Evolutionary conservation across 2,888 invertebrate species (phyloP).

Genomic region (Nephrotoma appendiculata): DNA sequence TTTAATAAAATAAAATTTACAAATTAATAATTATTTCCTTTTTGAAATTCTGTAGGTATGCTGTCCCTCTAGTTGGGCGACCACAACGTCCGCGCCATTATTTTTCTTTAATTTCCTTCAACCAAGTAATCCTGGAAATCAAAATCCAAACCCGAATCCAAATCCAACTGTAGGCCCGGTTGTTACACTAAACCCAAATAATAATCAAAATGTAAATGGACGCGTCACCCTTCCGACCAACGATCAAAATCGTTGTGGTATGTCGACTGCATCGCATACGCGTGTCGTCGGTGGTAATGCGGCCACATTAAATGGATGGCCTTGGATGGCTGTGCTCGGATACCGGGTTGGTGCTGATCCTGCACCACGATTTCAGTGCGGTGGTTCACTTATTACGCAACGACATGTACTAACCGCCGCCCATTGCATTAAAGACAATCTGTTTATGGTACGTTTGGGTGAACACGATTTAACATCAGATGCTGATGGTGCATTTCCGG

Average conservation of each 20-base stretch:
- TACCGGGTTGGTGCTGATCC: conserved; percentile 28
- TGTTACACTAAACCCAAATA: neutral
- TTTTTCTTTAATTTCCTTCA: neutral
- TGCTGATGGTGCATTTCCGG: conserved; percentile 43
- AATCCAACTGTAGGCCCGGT: neutral
- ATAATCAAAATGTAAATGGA: neutral
- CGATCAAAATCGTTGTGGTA: conserved; percentile 34
- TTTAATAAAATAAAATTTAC: neutral
- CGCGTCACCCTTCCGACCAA: conserved; percentile 8
- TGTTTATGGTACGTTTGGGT: conserved; percentile 52
- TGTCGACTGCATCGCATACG: conserved; percentile 29
- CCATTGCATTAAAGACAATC: conserved; percentile 24
- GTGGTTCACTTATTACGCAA: conserved; percentile 53
- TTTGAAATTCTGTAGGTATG: conserved; percentile 12
- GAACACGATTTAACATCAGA: conserved; percentile 53
- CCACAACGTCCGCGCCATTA: neutral
- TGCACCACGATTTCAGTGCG: conserved; percentile 52
- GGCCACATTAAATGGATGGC: conserved; percentile 46
- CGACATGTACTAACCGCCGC: conserved; percentile 61
- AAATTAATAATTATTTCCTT: neutral
- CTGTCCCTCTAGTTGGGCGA: conserved; percentile 9
- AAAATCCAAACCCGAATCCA: neutral
- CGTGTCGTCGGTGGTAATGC: conserved; percentile 42
- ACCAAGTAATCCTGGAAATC: neutral
- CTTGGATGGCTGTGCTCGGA: conserved; percentile 72